phyloP scores from a whole-genome alignment of 2,888 invertebrate genomes.

The Caenorhabditis becei region DNA sequence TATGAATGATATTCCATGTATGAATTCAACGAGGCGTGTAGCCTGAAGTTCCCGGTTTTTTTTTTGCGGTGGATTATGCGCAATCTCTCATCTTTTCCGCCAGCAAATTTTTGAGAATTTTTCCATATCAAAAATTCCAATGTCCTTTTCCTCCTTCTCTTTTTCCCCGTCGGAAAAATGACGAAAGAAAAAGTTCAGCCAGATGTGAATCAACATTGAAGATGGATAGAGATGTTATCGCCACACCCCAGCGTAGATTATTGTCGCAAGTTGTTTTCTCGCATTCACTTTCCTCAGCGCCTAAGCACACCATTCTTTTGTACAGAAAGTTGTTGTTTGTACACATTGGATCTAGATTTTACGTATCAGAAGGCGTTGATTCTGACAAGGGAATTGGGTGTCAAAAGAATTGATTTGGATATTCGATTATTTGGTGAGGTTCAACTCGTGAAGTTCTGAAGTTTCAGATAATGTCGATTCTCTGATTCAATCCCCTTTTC shows the following conservation, averaged over 20 bases:
- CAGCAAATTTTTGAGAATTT: conserved; percentile 2
- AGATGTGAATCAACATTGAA: conserved; percentile 17
- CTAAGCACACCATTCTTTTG: not conserved
- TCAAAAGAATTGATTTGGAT: no score
- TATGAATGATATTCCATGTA: not conserved
- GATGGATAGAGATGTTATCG: conserved; percentile 29
- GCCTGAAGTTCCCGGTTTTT: conserved; percentile 6
- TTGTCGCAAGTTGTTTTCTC: conserved; percentile 37
- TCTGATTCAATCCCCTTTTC: not conserved
- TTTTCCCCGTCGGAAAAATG: not conserved
- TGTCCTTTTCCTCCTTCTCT: not conserved
- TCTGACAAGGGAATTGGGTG: not conserved
- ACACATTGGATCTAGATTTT: conserved; percentile 5
- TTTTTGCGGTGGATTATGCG: not conserved
- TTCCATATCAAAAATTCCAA: not conserved
- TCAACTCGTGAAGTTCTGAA: no score
- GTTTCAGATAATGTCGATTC: no score
- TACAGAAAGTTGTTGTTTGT: conserved; percentile 7
- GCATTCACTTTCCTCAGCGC: conserved; percentile 7
- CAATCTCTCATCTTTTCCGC: not conserved
- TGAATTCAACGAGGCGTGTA: not conserved
- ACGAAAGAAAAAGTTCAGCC: conserved; percentile 15
- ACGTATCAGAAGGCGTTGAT: not conserved
- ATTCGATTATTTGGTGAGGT: no score
- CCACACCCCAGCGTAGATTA: conserved; percentile 29